Conservation (phyloP, 2,113 vertebrate species). For the Echinops telfairi region DNA sequence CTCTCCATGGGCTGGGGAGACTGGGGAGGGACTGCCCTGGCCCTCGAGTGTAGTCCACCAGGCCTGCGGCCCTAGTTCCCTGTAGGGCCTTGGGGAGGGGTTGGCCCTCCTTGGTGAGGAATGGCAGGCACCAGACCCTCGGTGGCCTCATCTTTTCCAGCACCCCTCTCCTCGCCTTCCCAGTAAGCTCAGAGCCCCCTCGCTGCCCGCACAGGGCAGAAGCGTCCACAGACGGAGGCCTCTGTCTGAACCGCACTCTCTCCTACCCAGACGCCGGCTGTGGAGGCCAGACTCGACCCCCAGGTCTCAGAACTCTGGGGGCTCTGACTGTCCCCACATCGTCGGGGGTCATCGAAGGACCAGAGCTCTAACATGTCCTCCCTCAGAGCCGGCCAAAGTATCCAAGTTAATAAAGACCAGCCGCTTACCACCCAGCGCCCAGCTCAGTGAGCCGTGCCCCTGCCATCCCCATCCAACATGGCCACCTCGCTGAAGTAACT, state of each 20-base stretch:
- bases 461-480: fast-evolving
- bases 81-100: no score
- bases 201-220: no score
- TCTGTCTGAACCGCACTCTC: neutral
- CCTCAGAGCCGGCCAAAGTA: neutral
- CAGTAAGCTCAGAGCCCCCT: neutral
- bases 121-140: neutral
- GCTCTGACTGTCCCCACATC: neutral
- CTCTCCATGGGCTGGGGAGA: neutral
- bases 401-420: conserved; percentile 57
- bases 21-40: neutral
- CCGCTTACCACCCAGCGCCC: neutral
- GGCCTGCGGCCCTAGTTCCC: neutral
- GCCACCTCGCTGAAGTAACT: neutral
- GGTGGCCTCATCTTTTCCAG: neutral
- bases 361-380: neutral
- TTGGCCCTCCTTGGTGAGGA: no score
- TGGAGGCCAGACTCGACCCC: conserved; percentile 55
- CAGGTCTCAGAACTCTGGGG: conserved; percentile 41
- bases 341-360: neutral
- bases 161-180: neutral
- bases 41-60: no score
- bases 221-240: neutral
- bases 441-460: fast-evolving
- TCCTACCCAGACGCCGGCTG: neutral